Conservation (phyloP, 2,888 invertebrate genomes). For the Urechis unicinctus region DNA sequence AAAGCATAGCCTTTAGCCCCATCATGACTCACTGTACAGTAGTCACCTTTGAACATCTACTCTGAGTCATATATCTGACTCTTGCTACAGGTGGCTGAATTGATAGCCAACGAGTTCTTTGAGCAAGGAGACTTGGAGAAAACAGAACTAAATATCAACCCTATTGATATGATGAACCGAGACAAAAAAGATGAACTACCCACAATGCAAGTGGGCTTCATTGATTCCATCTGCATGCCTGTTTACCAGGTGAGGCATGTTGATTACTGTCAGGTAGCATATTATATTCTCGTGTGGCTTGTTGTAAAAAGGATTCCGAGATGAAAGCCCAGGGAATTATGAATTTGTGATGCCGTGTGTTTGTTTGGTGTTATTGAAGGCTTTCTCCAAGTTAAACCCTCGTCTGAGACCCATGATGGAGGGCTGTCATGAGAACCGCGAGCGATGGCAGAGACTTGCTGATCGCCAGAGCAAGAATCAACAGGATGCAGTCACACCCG, state of each 20-base stretch:
- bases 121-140: slow-evolving; percentile 50
- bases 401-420: slow-evolving; percentile 31
- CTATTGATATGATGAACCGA: slow-evolving; percentile 48
- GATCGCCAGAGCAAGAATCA: slow-evolving; percentile 11
- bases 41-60: no score
- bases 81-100: slow-evolving; percentile 51
- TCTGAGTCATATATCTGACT: neutral
- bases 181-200: slow-evolving; percentile 44
- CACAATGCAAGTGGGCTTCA: slow-evolving; percentile 66
- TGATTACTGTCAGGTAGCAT: no score
- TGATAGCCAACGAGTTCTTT: slow-evolving; percentile 48
- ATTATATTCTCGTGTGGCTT: neutral
- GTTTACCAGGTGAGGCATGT: slow-evolving; percentile 35
- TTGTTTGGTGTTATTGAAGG: slow-evolving; percentile 29
- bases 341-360: no score
- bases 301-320: no score
- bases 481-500: no score
- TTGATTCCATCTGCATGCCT: slow-evolving; percentile 63
- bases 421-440: slow-evolving; percentile 40
- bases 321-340: no score
- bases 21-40: no score
- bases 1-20: no score
- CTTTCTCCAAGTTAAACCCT: slow-evolving; percentile 53
- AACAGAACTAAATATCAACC: slow-evolving; percentile 40
- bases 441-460: slow-evolving; percentile 34